Percentiles rank a stretch among this genome's conserved stretches.
Evolutionary conservation across 2,797 vertebrate species (phyloP).

Genomic region (Bufotes viridis): DNA sequence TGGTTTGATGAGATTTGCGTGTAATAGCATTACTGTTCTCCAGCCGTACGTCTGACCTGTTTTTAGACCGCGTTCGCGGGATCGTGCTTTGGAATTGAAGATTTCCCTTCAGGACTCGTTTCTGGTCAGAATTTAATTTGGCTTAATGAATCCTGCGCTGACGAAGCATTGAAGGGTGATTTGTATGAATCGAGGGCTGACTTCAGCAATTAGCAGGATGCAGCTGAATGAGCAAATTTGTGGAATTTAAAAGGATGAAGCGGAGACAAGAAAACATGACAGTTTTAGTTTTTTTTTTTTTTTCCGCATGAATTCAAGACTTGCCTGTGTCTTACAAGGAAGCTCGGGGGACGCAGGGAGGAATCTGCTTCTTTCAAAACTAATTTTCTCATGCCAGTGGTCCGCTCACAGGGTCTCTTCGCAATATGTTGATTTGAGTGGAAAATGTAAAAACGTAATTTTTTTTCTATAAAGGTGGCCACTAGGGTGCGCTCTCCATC

Average conservation of each 20-base stretch:
- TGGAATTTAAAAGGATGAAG: conserved; percentile 2
- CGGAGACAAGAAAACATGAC: not conserved
- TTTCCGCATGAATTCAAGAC: conserved; percentile 9
- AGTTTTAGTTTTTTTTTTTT: not conserved
- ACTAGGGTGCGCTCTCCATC: not conserved
- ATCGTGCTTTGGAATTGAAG: conserved; percentile 25
- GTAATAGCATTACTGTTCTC: conserved; percentile 12
- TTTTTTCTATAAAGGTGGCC: not conserved
- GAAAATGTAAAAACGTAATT: not conserved
- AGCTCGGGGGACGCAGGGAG: not conserved
- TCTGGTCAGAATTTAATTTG: conserved; percentile 56
- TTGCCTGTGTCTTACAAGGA: not conserved
- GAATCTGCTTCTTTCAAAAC: not conserved
- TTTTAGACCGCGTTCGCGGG: conserved; percentile 26
- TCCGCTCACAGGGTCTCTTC: not conserved
- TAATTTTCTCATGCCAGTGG: not conserved
- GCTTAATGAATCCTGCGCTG: conserved; percentile 56
- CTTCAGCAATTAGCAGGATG: conserved; percentile 14
- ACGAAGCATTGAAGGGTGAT: conserved; percentile 48
- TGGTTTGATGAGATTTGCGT: conserved; percentile 16
- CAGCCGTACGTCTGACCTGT: conserved; percentile 28
- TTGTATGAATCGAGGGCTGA: not conserved
- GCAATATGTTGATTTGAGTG: too few species aligned
- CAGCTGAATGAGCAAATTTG: conserved; percentile 19
- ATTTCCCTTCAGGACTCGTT: conserved; percentile 54